Percentiles rank a stretch among this genome's conserved stretches.
phyloP scores from a whole-genome alignment of 2,113 vertebrate species.

The Elephas maximus region DNA sequence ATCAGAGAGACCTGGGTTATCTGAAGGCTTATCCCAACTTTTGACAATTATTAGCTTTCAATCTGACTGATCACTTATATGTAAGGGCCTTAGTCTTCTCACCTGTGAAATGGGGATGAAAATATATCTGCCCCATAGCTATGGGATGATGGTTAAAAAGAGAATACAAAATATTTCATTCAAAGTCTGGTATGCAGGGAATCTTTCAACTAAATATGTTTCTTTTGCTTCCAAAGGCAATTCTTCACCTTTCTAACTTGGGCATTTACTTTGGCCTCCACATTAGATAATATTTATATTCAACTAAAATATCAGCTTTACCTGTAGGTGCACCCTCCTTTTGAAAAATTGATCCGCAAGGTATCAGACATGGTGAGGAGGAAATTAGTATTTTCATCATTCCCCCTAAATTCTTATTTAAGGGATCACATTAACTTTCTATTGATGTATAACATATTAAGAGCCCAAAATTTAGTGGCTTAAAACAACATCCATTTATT shows the following conservation, averaged over 20 bases:
- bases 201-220: background rate
- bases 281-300: background rate
- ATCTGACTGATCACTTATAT: background rate
- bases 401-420: background rate
- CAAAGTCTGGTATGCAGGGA: rapidly evolving
- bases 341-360: background rate
- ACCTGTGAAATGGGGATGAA: background rate
- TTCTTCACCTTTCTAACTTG: background rate
- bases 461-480: background rate
- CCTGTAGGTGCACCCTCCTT: background rate
- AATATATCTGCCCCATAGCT: background rate
- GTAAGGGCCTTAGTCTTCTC: background rate
- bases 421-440: background rate
- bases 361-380: background rate
- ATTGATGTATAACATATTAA: background rate
- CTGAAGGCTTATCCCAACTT: background rate
- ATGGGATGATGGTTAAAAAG: background rate
- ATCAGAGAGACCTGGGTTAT: background rate
- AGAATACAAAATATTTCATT: background rate
- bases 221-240: background rate
- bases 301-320: background rate
- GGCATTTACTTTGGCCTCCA: background rate
- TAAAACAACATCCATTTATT: background rate
- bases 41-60: background rate
- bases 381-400: background rate